Conservation (phyloP, 2,797 vertebrate genomes). For the Sebastes flavidus region DNA sequence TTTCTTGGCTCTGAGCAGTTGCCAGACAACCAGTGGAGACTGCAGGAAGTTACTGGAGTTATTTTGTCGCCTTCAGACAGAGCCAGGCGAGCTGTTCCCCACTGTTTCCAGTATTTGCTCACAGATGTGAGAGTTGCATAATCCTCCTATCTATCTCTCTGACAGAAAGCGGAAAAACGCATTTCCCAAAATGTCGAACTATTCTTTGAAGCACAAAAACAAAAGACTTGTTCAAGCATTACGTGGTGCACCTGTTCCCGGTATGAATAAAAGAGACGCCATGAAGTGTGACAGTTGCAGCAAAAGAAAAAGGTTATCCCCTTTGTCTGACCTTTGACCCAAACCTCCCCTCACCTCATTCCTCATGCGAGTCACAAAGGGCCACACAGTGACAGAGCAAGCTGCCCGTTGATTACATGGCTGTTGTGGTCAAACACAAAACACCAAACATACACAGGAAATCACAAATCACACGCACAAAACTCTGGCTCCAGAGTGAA, state of each 20-base stretch:
- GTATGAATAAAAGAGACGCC: background rate
- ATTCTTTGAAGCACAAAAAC: background rate
- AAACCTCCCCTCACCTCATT: background rate
- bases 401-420: background rate
- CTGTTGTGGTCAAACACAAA: conserved; percentile 18
- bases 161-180: no score
- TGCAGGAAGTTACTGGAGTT: background rate
- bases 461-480: background rate
- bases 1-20: background rate
- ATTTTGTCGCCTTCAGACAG: background rate
- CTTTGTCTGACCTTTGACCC: conserved; percentile 58
- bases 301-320: conserved; percentile 26
- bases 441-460: background rate
- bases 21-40: background rate
- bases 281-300: conserved; percentile 34
- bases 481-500: background rate
- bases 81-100: background rate
- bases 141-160: background rate
- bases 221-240: background rate
- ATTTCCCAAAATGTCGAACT: background rate
- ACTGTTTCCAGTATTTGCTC: background rate
- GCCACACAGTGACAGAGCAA: conserved; percentile 5
- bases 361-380: conserved; percentile 22
- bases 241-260: conserved; percentile 21
- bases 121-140: background rate